A percentile compares a stretch with the other conserved stretches of the same genome.
phyloP scores from a whole-genome alignment of 1,140 invertebrate species.

The Lepidostoma basale region DNA sequence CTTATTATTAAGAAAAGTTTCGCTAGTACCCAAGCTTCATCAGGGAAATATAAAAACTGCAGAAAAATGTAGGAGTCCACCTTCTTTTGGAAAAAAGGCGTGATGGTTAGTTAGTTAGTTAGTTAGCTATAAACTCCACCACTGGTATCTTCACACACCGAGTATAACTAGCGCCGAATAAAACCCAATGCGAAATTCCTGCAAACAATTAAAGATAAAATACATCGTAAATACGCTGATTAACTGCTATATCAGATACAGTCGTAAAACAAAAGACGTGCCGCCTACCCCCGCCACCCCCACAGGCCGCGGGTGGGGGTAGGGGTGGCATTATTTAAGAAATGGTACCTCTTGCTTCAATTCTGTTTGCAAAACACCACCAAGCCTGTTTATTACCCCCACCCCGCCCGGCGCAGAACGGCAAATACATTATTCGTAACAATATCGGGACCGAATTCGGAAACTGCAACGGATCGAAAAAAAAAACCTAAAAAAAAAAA shows the following conservation, averaged over 20 bases:
- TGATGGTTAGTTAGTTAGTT: too few relatives aligned
- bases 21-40: too few relatives aligned
- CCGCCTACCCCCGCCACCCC: background rate
- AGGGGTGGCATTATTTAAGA: constrained; percentile 44
- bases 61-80: too few relatives aligned
- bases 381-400: constrained; percentile 43
- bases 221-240: constrained; percentile 41
- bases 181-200: constrained; percentile 7
- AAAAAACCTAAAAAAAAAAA: too few relatives aligned
- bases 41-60: too few relatives aligned
- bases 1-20: too few relatives aligned
- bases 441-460: constrained; percentile 37
- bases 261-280: constrained; percentile 40
- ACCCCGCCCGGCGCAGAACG: constrained; percentile 13
- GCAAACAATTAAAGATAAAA: constrained; percentile 36
- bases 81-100: too few relatives aligned
- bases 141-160: too few relatives aligned
- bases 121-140: too few relatives aligned
- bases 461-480: background rate
- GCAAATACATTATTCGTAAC: constrained; percentile 45
- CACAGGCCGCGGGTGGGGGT: background rate
- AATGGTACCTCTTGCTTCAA: constrained; percentile 45
- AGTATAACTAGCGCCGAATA: too few relatives aligned
- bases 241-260: constrained; percentile 41
- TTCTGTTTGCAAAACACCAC: constrained; percentile 44